These are phyloP conservation scores for Linepithema humile DNA, from an alignment of 1,140 invertebrate genomes.

Conservation along the genomic window DNA sequence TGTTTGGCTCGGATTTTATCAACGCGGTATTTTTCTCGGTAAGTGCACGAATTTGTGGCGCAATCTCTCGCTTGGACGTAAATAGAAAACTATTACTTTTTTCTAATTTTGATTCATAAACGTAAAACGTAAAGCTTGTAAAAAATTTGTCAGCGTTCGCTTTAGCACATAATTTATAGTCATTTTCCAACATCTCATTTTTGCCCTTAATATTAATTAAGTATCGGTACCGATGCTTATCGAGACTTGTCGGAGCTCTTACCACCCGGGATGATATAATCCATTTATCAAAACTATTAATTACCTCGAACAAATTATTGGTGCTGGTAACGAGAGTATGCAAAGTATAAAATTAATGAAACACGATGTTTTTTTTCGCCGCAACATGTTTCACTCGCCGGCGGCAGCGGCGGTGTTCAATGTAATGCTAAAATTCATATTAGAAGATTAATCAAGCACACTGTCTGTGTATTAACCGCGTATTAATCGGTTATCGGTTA, in stretches of 20 bases:
- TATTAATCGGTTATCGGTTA: slow-evolving; percentile 38
- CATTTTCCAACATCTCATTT: slow-evolving; percentile 15
- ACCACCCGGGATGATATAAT: slow-evolving; percentile 14
- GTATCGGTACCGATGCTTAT: not conserved
- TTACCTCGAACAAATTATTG: slow-evolving; percentile 32
- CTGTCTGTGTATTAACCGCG: slow-evolving; percentile 37
- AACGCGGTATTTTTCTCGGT: not conserved
- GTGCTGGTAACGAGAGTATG: slow-evolving; percentile 8
- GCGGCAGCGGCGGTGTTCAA: not conserved
- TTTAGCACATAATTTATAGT: not conserved
- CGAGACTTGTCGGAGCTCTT: not conserved
- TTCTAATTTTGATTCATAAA: too few species aligned
- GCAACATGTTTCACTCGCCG: not conserved
- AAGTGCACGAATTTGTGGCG: not conserved
- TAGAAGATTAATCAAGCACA: slow-evolving; percentile 14
- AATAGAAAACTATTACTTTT: too few species aligned
- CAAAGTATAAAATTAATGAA: slow-evolving; percentile 23
- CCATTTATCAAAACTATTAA: slow-evolving; percentile 39
- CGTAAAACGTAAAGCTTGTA: not conserved
- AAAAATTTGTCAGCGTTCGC: not conserved
- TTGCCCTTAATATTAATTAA: slow-evolving; percentile 27
- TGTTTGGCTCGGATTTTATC: not conserved
- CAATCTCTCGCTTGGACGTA: too few species aligned
- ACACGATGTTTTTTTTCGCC: slow-evolving; percentile 29
- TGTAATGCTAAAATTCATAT: slow-evolving; percentile 26